phyloP scores from a whole-genome alignment of 1,140 invertebrate species.

The Myzus persicae region DNA sequence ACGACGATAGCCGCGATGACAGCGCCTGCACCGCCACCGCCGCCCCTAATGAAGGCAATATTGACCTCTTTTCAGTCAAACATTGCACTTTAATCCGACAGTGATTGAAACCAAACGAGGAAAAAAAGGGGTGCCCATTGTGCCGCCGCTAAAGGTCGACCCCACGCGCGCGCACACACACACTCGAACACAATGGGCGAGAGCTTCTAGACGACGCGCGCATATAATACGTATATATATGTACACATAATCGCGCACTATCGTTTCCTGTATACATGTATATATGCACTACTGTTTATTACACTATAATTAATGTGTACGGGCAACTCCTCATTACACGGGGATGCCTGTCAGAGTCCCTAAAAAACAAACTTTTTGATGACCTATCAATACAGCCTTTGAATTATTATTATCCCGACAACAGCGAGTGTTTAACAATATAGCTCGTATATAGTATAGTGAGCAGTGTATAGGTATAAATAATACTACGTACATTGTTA shows the following conservation, averaged over 20 bases:
- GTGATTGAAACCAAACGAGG: slow-evolving; percentile 51
- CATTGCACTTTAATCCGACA: slow-evolving; percentile 58
- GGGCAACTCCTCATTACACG: neutral
- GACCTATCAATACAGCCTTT: slow-evolving; percentile 29
- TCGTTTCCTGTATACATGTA: slow-evolving; percentile 6
- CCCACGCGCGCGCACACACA: neutral
- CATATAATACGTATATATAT: neutral
- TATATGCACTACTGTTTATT: slow-evolving; percentile 37
- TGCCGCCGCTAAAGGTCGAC: slow-evolving; percentile 38
- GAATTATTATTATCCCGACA: neutral
- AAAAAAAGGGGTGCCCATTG: slow-evolving; percentile 48
- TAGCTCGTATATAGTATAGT: neutral
- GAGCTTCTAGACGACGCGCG: slow-evolving; percentile 44
- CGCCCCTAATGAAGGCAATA: slow-evolving; percentile 51
- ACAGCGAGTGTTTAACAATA: neutral
- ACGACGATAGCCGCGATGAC: neutral
- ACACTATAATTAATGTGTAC: slow-evolving; percentile 49
- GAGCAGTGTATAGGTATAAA: neutral
- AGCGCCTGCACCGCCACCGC: neutral
- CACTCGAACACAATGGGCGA: slow-evolving; percentile 44
- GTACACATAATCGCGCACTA: slow-evolving; percentile 23
- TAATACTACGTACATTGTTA: neutral
- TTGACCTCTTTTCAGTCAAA: slow-evolving; percentile 56
- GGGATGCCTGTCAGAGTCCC: slow-evolving; percentile 28
- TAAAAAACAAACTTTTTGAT: slow-evolving; percentile 55